Evolutionary conservation across 2,888 invertebrate species (phyloP), one percentile per base, ranked within the genome.

Genomic region (Dorcus hopei): DNA sequence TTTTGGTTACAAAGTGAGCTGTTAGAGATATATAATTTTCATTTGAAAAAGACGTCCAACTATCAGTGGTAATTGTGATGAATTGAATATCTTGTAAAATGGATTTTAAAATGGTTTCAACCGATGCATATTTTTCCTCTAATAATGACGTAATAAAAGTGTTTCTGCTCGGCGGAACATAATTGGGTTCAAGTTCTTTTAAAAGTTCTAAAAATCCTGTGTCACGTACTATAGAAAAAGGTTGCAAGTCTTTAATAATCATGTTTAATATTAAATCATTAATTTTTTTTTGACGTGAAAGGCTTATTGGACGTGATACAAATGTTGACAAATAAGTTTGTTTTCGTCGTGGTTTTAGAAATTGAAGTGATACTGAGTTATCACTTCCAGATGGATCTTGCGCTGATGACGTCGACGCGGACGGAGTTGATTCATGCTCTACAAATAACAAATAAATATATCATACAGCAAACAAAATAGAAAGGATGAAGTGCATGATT

Each of bases 21-120:
- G 52, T 47, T 26, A 43, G 14, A 5, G 43, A 41, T 19, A 52
- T 52, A 45, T 52, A 52, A 45, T 45, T 52, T 45, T 52, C 43
- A 33, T 23, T 52, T 33, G 23, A 16, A 26, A 14, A 38, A 39
- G 48, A 47, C n/a, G 54, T 54, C 54, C 48, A 54, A 14, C 48
- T 40, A 33, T 54, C 54, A 3, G 54, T 49, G 8, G 54, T 54
- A 3, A 52, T 19, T 23, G 52, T 26, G 9, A 52, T 52, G 3
- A n/a, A 42, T 23, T 16, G n/a, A 42, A 41, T 38, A 16, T 41
- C 38, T n/a, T 16, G 23, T 14, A 52, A 16, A 1, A 3, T 14
- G 42, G 3, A 23, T 52, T 39, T 52, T 52, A 40, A 9, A 23
- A 23, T 41, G 19, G 9, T 33, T 19, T 23, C 26, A 23, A n/a